A percentile compares a stretch with the other conserved stretches of the same genome.
These are phyloP conservation scores for Cybosia mesomella DNA, from an alignment of 2,888 invertebrate genomes.

Conservation along the genomic window DNA sequence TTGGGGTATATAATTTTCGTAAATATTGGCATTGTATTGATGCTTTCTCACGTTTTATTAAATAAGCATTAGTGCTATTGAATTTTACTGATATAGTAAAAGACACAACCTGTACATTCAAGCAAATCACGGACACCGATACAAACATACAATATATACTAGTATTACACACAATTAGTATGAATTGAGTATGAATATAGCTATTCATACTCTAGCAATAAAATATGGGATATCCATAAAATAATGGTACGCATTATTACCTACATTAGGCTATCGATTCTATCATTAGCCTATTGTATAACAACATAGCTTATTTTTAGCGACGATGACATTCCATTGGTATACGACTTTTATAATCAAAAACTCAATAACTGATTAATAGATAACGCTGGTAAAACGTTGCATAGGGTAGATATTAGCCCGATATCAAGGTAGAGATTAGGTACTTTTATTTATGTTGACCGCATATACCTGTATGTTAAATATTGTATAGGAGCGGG, in stretches of 20 bases:
- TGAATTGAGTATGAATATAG: too few relatives aligned
- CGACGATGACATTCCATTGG: slow-evolving; percentile 10
- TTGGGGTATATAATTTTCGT: not conserved
- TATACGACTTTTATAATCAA: slow-evolving; percentile 22
- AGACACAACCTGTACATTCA: slow-evolving; percentile 13
- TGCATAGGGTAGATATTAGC: slow-evolving; percentile 7
- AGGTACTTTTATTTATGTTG: not conserved
- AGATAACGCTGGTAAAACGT: slow-evolving; percentile 11
- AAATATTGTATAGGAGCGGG: not conserved
- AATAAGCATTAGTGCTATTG: not conserved
- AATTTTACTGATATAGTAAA: not conserved
- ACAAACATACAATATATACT: slow-evolving; percentile 46
- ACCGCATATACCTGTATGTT: not conserved
- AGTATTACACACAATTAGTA: not conserved
- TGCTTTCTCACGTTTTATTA: not conserved
- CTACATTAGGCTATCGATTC: not conserved
- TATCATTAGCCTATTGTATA: not conserved
- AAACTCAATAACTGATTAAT: slow-evolving; percentile 15
- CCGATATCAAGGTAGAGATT: slow-evolving; percentile 1
- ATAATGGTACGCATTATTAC: not conserved
- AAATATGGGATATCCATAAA: not conserved
- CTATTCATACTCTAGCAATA: slow-evolving; percentile 2
- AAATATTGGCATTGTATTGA: not conserved
- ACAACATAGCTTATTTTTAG: not conserved
- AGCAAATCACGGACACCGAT: slow-evolving; percentile 40